These are phyloP conservation scores for Iphiclides podalirius DNA, from an alignment of 2,888 invertebrate species.

Conservation along the genomic window DNA sequence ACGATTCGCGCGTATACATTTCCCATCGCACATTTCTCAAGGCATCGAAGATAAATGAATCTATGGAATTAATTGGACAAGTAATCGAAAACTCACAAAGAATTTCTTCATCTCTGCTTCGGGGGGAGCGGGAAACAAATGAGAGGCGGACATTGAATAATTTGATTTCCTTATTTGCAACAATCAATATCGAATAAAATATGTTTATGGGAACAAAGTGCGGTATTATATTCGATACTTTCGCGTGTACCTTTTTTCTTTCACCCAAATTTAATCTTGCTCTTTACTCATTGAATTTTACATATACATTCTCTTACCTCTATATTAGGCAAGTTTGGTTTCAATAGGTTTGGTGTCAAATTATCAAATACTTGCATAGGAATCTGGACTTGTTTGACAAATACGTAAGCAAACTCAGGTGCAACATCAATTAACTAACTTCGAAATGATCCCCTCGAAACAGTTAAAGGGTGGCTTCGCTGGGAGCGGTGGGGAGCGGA, in stretches of 20 bases:
- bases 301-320: too few relatives aligned
- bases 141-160: constrained; percentile 80
- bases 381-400: constrained; percentile 23
- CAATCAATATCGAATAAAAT: constrained; percentile 76
- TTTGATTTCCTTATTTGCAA: constrained; percentile 79
- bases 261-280: too few relatives aligned
- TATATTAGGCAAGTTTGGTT: too few relatives aligned
- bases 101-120: constrained; percentile 77
- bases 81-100: constrained; percentile 80
- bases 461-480: constrained; percentile 63
- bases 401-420: constrained; percentile 51
- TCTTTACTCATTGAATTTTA: neutral
- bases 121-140: constrained; percentile 76
- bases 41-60: constrained; percentile 74
- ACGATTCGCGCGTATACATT: too few relatives aligned
- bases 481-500: constrained; percentile 46
- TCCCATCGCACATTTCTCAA: constrained; percentile 58
- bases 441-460: constrained; percentile 57
- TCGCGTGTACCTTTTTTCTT: too few relatives aligned
- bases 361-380: neutral
- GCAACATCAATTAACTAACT: constrained; percentile 57
- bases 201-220: constrained; percentile 33
- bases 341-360: neutral
- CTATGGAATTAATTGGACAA: constrained; percentile 80
- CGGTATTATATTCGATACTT: neutral